Base-by-base conservation (phyloP, 2,888 invertebrate genomes). In the Eupithecia centaureata region DNA sequence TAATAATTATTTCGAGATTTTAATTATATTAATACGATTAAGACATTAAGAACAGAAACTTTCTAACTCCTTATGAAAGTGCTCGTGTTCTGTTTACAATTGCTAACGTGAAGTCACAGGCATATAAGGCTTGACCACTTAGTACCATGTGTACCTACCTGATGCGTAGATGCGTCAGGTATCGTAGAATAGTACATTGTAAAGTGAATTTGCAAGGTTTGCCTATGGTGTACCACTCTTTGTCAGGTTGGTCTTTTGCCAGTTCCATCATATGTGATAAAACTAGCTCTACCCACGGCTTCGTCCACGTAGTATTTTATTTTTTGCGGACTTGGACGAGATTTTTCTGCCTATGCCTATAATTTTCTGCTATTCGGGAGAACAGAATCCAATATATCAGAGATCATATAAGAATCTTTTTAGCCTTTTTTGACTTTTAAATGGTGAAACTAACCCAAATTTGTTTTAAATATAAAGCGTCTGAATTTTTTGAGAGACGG, bases 401-500 rank as follows among this genome's bases (percentile, higher is more conserved):
- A n/a, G n/a, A n/a, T n/a, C n/a, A n/a, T n/a, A n/a, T n/a, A n/a
- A n/a, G n/a, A n/a, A n/a, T n/a, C n/a, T n/a, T n/a, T n/a, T n/a
- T n/a, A n/a, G n/a, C n/a, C n/a, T n/a, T n/a, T n/a, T n/a, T n/a
- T n/a, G n/a, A n/a, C n/a, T n/a, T n/a, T n/a, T n/a, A n/a, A n/a
- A n/a, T n/a, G n/a, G n/a, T n/a, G n/a, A n/a, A n/a, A n/a, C n/a
- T n/a, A n/a, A n/a, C n/a, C n/a, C n/a, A n/a, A n/a, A n/a, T n/a
- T n/a, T n/a, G n/a, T n/a, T n/a, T n/a, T n/a, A n/a, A n/a, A n/a
- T n/a, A n/a, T n/a, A n/a, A n/a, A n/a, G n/a, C n/a, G n/a, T n/a
- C n/a, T n/a, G n/a, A n/a, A n/a, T n/a, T 83, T 95, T 97, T 79
- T 95, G 95, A 94, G 95, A 95, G 74, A 94, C 95, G 25, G 95